Evolutionary conservation across 2,113 vertebrate genomes (phyloP), one percentile per base, ranked within the genome.

Genomic region (Tachysurus vachellii): DNA sequence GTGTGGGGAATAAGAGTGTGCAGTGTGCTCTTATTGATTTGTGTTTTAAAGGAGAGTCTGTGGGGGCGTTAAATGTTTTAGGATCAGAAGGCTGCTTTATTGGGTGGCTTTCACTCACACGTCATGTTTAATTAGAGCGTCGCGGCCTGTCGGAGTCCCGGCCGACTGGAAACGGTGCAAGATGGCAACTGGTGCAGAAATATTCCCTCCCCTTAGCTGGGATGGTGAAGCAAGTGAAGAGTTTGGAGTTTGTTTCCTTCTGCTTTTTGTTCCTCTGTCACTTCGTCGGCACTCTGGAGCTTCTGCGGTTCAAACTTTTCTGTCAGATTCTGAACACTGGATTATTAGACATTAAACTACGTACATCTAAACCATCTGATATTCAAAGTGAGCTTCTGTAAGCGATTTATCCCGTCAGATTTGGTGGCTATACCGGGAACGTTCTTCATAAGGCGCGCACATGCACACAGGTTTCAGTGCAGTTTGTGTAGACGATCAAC

Each of bases 51-150:
- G 70, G 42, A 36, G 86, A 77, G 57, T 87, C 80, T 53, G 66
- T 66, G 57, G 83, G 76, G 83, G 77, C 44, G 76, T 85, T 88
- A 81, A 85, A 88, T 85, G 87, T 85, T 88, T 88, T 76, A 88
- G 87, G 77, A 54, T 42, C 28, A 54, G 83, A 73, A 77, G 66
- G 21, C 66, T 44, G 61, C 61, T 81, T 82, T 85, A 85, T 88
- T 75, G 83, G 87, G 56, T 56, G 87, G 64, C 62, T 88, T 84
- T 71, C 56, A 66, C 50, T 88, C 62, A 42, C 62, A 76, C 56
- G 84, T 85, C 83, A 75, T 88, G 87, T 88, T 88, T 85, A 59
- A 85, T 80, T 80, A 85, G 87, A 82, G 42, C 31, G 64, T 70
- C 70, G 23, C 59, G 47, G 21, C 14, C 87, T 44, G 26, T 57